Percentiles rank a stretch among this genome's conserved stretches.
These are phyloP conservation scores for Centropyge bicolor DNA, from an alignment of 2,797 vertebrate species.

Conservation along the genomic window DNA sequence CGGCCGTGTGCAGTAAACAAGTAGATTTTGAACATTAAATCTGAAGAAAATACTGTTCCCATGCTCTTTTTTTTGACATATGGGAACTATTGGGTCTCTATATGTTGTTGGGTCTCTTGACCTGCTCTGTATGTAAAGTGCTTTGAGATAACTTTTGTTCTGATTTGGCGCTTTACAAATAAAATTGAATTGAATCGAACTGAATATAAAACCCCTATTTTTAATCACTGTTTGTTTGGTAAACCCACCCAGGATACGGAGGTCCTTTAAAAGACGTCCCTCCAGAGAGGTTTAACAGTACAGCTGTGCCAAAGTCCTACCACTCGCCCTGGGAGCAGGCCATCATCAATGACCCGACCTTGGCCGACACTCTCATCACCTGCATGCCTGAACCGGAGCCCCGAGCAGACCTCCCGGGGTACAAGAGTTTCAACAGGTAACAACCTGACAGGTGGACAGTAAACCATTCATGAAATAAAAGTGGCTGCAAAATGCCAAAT, in stretches of 20 bases:
- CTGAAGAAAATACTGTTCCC: too few species aligned
- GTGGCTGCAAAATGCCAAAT: background rate
- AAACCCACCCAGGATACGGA: conserved; percentile 86
- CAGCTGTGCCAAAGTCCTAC: conserved; percentile 94
- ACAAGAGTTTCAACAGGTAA: conserved; percentile 98
- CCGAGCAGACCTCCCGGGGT: conserved; percentile 87
- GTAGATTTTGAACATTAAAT: background rate
- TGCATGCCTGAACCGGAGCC: conserved; percentile 87
- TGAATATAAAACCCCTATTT: background rate
- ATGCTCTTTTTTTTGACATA: background rate
- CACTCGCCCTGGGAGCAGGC: conserved; percentile 96
- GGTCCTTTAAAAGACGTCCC: conserved; percentile 94
- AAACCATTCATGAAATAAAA: background rate
- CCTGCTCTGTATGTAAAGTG: too few species aligned
- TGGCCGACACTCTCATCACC: conserved; percentile 86
- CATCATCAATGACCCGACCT: conserved; percentile 88
- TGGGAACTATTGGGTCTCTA: too few species aligned
- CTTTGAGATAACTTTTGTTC: too few species aligned
- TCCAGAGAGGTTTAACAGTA: conserved; percentile 94
- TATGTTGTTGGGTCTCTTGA: too few species aligned
- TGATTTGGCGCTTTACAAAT: too few species aligned
- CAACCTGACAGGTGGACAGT: background rate
- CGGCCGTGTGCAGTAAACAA: too few species aligned
- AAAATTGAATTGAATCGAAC: too few species aligned
- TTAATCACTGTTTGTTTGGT: conserved; percentile 26